A percentile compares a stretch with the other conserved stretches of the same genome.
Evolutionary conservation across 2,797 vertebrate species (phyloP).

Genomic region (Sparus aurata): DNA sequence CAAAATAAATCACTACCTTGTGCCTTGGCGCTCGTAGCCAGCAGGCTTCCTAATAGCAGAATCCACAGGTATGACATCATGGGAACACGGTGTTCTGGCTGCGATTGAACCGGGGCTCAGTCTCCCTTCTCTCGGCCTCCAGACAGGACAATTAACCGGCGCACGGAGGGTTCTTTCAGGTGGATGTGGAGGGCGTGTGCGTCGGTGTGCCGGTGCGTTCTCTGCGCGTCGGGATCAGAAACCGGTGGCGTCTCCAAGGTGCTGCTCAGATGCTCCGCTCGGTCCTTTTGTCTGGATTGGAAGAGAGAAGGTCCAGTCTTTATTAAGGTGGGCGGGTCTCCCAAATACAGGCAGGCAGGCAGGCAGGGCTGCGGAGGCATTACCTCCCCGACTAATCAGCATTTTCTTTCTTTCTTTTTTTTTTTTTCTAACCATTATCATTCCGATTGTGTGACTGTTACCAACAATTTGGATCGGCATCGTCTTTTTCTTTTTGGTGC

Average conservation of each 20-base stretch:
- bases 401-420: neutral
- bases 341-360: slow-evolving; percentile 30
- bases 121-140: slow-evolving; percentile 34
- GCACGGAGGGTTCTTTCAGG: slow-evolving; percentile 44
- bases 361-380: slow-evolving; percentile 12
- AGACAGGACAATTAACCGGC: slow-evolving; percentile 44
- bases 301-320: slow-evolving; percentile 67
- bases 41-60: slow-evolving; percentile 83
- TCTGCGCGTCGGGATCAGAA: slow-evolving; percentile 48
- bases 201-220: slow-evolving; percentile 57
- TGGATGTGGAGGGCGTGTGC: slow-evolving; percentile 55
- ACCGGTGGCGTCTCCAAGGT: slow-evolving; percentile 58
- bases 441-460: neutral
- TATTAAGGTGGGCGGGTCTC: slow-evolving; percentile 77
- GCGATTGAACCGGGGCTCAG: slow-evolving; percentile 46
- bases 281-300: slow-evolving; percentile 80
- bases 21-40: slow-evolving; percentile 73
- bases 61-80: slow-evolving; percentile 88
- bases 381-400: slow-evolving; percentile 2
- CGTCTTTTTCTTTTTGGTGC: neutral
- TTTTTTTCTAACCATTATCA: neutral
- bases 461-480: neutral
- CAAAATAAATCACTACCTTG: slow-evolving; percentile 76
- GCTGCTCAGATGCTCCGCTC: slow-evolving; percentile 67
- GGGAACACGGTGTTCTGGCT: slow-evolving; percentile 78